Evolutionary conservation across 1,140 invertebrate species (phyloP).

Genomic region (Drosophila tropicalis): DNA sequence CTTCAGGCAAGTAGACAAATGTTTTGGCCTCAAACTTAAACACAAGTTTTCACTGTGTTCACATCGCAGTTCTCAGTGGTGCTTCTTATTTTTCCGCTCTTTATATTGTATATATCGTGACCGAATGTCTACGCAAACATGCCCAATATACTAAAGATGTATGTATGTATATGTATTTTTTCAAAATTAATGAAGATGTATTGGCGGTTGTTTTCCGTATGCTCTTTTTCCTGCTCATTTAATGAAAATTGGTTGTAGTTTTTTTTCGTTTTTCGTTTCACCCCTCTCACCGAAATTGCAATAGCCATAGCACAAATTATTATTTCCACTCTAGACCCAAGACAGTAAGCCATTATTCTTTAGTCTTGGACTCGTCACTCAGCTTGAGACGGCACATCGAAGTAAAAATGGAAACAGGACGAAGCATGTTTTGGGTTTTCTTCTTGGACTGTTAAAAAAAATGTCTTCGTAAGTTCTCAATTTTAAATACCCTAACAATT

Average conservation of each 20-base stretch:
- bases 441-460: slow-evolving; percentile 6
- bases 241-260: slow-evolving; percentile 62
- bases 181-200: slow-evolving; percentile 76
- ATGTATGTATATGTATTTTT: slow-evolving; percentile 54
- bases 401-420: not conserved
- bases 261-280: slow-evolving; percentile 6
- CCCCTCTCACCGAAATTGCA: slow-evolving; percentile 44
- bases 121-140: slow-evolving; percentile 69
- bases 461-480: not conserved
- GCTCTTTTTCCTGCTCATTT: slow-evolving; percentile 36
- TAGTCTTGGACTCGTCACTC: slow-evolving; percentile 40
- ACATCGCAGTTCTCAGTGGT: slow-evolving; percentile 7
- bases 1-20: slow-evolving; percentile 47
- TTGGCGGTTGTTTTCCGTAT: slow-evolving; percentile 46
- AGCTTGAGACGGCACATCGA: slow-evolving; percentile 20
- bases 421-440: slow-evolving; percentile 7
- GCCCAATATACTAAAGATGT: slow-evolving; percentile 22
- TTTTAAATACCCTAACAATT: not conserved
- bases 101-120: slow-evolving; percentile 21
- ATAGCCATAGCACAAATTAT: slow-evolving; percentile 63
- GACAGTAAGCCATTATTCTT: slow-evolving; percentile 67
- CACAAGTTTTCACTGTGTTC: slow-evolving; percentile 55
- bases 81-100: not conserved
- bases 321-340: slow-evolving; percentile 59
- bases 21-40: slow-evolving; percentile 56